Evolutionary conservation across 2,888 invertebrate species (phyloP), one percentile per base, ranked within the genome.

Genomic region (Folsomia candida): DNA sequence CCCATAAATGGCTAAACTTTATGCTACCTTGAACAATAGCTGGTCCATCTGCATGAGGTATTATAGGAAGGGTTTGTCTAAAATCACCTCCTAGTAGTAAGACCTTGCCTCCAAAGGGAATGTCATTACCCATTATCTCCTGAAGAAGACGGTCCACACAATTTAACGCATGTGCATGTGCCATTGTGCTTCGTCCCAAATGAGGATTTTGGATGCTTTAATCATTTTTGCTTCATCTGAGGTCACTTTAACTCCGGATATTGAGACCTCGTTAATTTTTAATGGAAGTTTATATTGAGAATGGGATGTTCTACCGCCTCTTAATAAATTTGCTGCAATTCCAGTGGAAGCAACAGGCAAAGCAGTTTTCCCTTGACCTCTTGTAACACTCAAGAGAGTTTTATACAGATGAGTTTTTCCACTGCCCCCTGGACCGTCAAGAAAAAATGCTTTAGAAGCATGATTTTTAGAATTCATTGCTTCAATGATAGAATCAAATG

Each of bases 371-470:
- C 54, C n/a, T 14, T 64, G 14, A 14, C 54, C 66, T n/a, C 59
- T 26, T 1, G 72, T 2, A n/a, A 18, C 47, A 26, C 70, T 68
- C 11, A 70, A 25, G n/a, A 74, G n/a, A 18, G 72, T 66, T 26
- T 74, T 78, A 68, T 79, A 81, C 4, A 81, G 51, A 70, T 74
- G 82, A 2, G 81, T 82, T 74, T 83, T 83, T 6, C 82, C 82
- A 28, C 81, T 80, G 11, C 82, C 82, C 11, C 82, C 82, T 4
- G 82, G 81, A 6, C 81, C 82, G 77, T 83, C 82, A 2, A 83
- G 26, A 73, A 82, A 82, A 65, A 11, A 47, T 9, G 9, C 9
- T 18, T 47, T 47, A 47, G 47, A 18, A 47, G 9, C 18, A 11
- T 18, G 47, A 47, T 9, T 11, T 11, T 47, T 18, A 47, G 47